A percentile compares a stretch with the other conserved stretches of the same genome.
Conservation (phyloP, 2,113 vertebrate genomes). For the Semnornis frantzii region DNA sequence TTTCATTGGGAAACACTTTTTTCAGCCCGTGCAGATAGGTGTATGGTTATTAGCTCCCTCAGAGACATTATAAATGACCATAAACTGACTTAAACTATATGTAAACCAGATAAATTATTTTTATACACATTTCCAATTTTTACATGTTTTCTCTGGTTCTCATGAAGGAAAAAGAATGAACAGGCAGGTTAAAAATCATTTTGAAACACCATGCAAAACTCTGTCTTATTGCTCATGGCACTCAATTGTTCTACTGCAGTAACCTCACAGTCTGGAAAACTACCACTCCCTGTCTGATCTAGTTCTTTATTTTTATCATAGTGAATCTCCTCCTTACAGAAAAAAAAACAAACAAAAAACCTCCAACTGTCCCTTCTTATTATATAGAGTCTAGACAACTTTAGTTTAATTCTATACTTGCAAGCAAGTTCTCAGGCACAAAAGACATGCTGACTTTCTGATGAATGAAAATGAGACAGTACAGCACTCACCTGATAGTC, state of each 20-base stretch:
- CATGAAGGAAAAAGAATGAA: neutral
- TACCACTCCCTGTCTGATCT: neutral
- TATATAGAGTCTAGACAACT: neutral
- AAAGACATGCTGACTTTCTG: neutral
- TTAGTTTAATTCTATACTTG: neutral
- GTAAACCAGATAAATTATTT: neutral
- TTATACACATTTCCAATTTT: neutral
- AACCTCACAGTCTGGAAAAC: neutral
- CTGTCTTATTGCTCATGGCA: neutral
- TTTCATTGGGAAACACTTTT: neutral
- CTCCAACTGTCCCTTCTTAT: neutral
- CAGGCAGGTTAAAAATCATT: neutral
- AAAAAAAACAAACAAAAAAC: neutral
- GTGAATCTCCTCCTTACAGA: neutral
- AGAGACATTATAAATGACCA: neutral
- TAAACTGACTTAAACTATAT: neutral
- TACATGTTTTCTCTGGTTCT: neutral
- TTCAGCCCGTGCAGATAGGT: neutral
- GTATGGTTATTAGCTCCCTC: neutral
- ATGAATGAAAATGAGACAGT: neutral
- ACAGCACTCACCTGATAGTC: constrained; percentile 85
- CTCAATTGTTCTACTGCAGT: neutral
- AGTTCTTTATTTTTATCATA: neutral
- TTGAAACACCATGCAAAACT: neutral
- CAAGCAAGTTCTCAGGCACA: neutral